Evolutionary conservation across 2,797 vertebrate genomes (phyloP).

Genomic region (Eptatretus atami): DNA sequence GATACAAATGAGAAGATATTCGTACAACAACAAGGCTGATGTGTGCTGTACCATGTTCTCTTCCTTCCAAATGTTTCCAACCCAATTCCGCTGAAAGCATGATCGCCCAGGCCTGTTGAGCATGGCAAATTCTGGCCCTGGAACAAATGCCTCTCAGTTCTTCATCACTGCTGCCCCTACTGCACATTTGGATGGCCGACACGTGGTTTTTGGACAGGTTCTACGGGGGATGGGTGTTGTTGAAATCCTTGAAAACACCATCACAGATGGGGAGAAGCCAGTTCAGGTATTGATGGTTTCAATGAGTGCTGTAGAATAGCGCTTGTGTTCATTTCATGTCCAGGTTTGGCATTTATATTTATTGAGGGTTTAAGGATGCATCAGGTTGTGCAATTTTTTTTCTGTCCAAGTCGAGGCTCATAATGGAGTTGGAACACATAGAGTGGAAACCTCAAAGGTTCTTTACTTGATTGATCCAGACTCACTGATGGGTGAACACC

Average conservation of each 20-base stretch:
- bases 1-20: neutral
- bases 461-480: no score
- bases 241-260: conserved; percentile 39
- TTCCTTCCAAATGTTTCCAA: neutral
- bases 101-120: conserved; percentile 48
- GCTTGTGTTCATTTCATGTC: conserved; percentile 8
- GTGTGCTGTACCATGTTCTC: neutral
- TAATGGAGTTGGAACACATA: no score
- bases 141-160: conserved; percentile 87
- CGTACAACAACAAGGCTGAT: neutral
- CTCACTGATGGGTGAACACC: no score
- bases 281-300: conserved; percentile 27
- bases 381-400: no score
- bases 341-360: neutral
- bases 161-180: conserved; percentile 72
- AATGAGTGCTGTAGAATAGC: conserved; percentile 9
- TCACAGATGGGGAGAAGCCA: conserved; percentile 42
- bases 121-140: conserved; percentile 69
- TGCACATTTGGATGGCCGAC: conserved; percentile 56
- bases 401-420: no score
- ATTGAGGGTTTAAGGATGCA: no score
- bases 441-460: no score
- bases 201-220: conserved; percentile 72
- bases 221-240: conserved; percentile 52
- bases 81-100: conserved; percentile 20